phyloP scores from a whole-genome alignment of 2,113 vertebrate genomes.

The Heptranchias perlo region DNA sequence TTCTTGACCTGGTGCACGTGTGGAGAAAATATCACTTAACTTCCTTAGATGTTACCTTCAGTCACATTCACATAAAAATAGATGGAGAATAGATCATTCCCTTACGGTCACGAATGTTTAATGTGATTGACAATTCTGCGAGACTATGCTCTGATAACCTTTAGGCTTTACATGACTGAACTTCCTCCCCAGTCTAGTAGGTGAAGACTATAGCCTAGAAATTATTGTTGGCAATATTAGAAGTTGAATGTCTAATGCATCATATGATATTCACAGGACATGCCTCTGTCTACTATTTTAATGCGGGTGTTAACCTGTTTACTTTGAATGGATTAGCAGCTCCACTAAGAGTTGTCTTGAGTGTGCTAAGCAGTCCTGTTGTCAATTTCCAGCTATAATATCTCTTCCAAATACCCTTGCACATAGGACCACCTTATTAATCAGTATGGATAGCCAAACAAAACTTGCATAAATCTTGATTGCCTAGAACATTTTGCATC shows the following conservation, averaged over 20 bases:
- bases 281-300: not conserved
- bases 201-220: not conserved
- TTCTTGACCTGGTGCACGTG: too few relatives aligned
- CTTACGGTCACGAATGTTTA: too few relatives aligned
- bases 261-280: not conserved
- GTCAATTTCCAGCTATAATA: not conserved
- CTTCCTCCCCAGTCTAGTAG: too few relatives aligned
- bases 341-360: not conserved
- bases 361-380: not conserved
- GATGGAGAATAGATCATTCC: too few relatives aligned
- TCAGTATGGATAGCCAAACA: not conserved
- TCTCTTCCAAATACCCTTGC: not conserved
- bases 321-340: not conserved
- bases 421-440: not conserved
- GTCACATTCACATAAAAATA: too few relatives aligned
- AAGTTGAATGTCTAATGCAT: not conserved
- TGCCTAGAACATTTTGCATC: not conserved
- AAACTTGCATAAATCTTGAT: not conserved
- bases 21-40: too few relatives aligned
- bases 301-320: not conserved
- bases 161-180: too few relatives aligned
- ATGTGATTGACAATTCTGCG: too few relatives aligned
- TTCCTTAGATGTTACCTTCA: too few relatives aligned
- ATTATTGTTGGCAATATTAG: not conserved
- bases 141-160: too few relatives aligned